A percentile compares a stretch with the other conserved stretches of the same genome.
Conservation (phyloP, 2,113 vertebrate genomes). For the Muntiacus reevesi region DNA sequence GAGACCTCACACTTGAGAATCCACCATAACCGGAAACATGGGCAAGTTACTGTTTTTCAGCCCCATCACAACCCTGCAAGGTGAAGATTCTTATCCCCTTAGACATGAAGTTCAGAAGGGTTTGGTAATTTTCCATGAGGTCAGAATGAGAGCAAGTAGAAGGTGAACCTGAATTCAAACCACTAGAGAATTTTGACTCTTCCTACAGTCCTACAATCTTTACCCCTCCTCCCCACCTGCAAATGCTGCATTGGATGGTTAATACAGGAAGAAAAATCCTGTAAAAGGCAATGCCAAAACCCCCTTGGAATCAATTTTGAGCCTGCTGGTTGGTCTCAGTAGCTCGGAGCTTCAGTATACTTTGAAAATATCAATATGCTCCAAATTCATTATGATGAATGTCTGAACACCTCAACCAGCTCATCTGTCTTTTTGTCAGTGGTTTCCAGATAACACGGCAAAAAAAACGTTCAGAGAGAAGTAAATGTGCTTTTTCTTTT, state of each 20-base stretch:
- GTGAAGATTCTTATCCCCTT: neutral
- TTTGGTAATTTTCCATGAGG: neutral
- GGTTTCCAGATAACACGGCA: neutral
- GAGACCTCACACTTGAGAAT: neutral
- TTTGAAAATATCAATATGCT: neutral
- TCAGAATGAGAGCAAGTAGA: neutral
- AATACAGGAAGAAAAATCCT: neutral
- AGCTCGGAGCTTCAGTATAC: neutral
- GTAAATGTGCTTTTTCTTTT: neutral
- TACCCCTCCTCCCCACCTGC: neutral
- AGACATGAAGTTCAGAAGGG: neutral
- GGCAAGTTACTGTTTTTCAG: neutral
- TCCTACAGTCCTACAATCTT: neutral
- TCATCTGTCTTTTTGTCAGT: neutral
- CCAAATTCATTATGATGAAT: neutral
- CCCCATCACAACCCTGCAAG: neutral
- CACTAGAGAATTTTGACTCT: neutral
- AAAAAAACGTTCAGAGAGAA: neutral
- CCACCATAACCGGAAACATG: neutral
- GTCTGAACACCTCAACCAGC: neutral
- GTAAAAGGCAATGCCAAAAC: neutral
- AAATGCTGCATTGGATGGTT: neutral
- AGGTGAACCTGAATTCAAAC: neutral
- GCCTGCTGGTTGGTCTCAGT: neutral
- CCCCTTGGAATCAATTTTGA: neutral